A percentile compares a stretch with the other conserved stretches of the same genome.
These are phyloP conservation scores for Amazona guildingii DNA, from an alignment of 2,113 vertebrate genomes.

Conservation along the genomic window DNA sequence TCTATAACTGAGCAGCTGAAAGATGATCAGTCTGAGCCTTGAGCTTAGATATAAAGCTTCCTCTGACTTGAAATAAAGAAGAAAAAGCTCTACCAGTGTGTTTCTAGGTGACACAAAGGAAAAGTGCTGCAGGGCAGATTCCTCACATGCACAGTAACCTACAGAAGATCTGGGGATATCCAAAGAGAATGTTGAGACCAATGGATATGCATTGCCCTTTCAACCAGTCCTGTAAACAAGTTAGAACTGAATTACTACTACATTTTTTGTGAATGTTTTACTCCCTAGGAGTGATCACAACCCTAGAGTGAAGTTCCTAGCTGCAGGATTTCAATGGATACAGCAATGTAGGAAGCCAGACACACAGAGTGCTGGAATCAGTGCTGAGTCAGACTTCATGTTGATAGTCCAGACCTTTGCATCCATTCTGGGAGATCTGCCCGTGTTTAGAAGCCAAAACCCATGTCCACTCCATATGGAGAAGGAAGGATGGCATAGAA, in stretches of 20 bases:
- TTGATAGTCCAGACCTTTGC: slow-evolving; percentile 53
- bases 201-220: background rate
- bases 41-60: background rate
- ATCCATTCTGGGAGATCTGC: slow-evolving; percentile 54
- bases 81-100: background rate
- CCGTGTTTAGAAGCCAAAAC: slow-evolving; percentile 51
- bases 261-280: slow-evolving; percentile 11
- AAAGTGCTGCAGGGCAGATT: background rate
- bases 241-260: background rate
- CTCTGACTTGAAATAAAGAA: background rate
- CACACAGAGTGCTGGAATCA: slow-evolving; percentile 14
- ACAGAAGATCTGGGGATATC: background rate
- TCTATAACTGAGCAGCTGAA: background rate
- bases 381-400: slow-evolving; percentile 61
- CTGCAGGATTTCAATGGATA: background rate
- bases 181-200: background rate
- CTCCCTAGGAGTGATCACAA: background rate
- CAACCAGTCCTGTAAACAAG: background rate
- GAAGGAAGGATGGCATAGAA: slow-evolving; percentile 8
- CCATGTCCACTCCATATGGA: slow-evolving; percentile 55
- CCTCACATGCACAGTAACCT: background rate
- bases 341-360: slow-evolving; percentile 19
- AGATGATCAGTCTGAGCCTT: background rate
- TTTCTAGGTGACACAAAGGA: background rate
- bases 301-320: background rate